Percentiles rank a stretch among this genome's conserved stretches.
These are phyloP conservation scores for Crenichthys baileyi DNA, from an alignment of 2,797 vertebrate genomes.

Conservation along the genomic window DNA sequence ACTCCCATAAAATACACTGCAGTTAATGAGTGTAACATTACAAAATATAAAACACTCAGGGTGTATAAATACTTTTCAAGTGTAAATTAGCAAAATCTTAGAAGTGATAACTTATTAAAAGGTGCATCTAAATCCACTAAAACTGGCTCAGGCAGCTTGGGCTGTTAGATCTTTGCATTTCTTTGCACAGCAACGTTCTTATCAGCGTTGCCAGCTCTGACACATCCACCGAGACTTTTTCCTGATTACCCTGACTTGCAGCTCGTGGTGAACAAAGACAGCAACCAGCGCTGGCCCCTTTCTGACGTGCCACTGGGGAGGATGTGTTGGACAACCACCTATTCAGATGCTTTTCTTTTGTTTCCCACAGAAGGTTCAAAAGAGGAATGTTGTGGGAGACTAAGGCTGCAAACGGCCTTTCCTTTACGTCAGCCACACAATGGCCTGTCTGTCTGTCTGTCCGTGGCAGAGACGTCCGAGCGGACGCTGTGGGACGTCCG, in stretches of 20 bases:
- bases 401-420: slow-evolving; percentile 65
- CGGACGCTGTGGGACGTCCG: slow-evolving; percentile 53
- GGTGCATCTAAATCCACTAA: slow-evolving; percentile 37
- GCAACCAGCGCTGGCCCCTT: slow-evolving; percentile 34
- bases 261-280: slow-evolving; percentile 56
- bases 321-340: slow-evolving; percentile 71
- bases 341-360: slow-evolving; percentile 58
- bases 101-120: slow-evolving; percentile 36
- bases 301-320: slow-evolving; percentile 67
- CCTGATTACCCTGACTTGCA: slow-evolving; percentile 39
- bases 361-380: slow-evolving; percentile 71
- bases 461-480: slow-evolving; percentile 56
- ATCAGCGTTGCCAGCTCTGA: slow-evolving; percentile 50
- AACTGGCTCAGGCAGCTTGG: slow-evolving; percentile 14
- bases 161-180: slow-evolving; percentile 16
- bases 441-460: slow-evolving; percentile 64
- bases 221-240: slow-evolving; percentile 44
- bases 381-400: slow-evolving; percentile 62
- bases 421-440: slow-evolving; percentile 74
- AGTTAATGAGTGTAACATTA: neutral
- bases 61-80: neutral
- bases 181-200: slow-evolving; percentile 31
- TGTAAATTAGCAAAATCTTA: slow-evolving; percentile 35
- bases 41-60: neutral
- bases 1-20: neutral